Conservation (phyloP, 2,888 invertebrate species). For the Metallyticus violacea region DNA sequence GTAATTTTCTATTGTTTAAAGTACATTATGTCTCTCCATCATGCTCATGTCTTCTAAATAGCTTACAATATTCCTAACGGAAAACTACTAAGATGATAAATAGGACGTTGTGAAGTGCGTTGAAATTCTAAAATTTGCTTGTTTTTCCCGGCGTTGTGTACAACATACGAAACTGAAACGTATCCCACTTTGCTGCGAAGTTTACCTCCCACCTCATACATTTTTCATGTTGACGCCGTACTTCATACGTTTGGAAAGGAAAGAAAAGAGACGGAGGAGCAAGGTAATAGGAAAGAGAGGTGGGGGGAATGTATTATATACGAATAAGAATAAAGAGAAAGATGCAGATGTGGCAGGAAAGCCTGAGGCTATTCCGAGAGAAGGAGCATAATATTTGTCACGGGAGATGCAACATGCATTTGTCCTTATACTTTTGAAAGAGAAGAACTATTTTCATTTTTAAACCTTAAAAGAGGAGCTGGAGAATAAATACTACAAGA, state of each 20-base stretch:
- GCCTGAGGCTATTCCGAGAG: background rate
- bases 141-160: background rate
- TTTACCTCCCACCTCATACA: background rate
- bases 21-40: too few relatives aligned
- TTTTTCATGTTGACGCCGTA: background rate
- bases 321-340: background rate
- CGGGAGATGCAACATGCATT: background rate
- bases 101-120: background rate
- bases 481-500: too few relatives aligned
- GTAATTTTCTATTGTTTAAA: too few relatives aligned
- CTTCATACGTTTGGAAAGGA: background rate
- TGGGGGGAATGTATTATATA: background rate
- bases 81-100: too few relatives aligned
- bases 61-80: too few relatives aligned
- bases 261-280: background rate
- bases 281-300: background rate
- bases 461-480: too few relatives aligned
- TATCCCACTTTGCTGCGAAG: background rate
- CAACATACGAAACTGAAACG: background rate
- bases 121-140: background rate
- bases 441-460: background rate
- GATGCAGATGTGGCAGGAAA: background rate
- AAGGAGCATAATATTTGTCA: background rate
- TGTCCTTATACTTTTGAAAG: background rate
- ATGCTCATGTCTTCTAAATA: too few relatives aligned